Base-by-base conservation (phyloP, 2,113 vertebrate species). In the Ornithorhynchus anatinus region DNA sequence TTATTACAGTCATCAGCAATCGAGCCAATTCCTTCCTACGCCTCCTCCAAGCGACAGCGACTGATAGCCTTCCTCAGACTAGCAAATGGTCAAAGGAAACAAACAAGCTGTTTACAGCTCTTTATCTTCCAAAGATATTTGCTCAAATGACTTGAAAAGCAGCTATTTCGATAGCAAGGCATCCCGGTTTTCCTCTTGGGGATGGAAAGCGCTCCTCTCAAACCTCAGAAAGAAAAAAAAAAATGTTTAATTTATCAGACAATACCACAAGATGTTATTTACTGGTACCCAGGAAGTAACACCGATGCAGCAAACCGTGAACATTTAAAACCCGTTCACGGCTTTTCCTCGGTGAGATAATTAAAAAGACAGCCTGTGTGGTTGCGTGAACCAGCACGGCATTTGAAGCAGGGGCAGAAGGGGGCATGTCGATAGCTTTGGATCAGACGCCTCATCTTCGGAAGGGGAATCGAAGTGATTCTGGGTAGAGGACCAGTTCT, bases 161-260 rank as follows among this genome's bases (percentile, higher is more conserved):
- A 38, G 50, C 50, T 64, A 7, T 25, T 54, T 51, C 36, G 15
- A n/a, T 45, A 56, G 11, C 29, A 73, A 78, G 23, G 39, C 25
- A 48, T 50, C 59, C 0, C 0, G 3, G 17, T 73, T 56, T 12
- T 1, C 20, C 32, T 77, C 23, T 73, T 5, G n/a, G 59, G 37
- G 6, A 58, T 17, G 64, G 32, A 69, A 7, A 9, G 31, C 1
- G n/a, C 69, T 70, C 3, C 15, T 60, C 32, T 83, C 43, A 35
- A 61, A 75, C 2, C 7, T 17, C 1, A 1, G 48, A 9, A 53
- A 59, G 62, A 58, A 79, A n/a, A n/a, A n/a, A n/a, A 59, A 31
- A 59, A 72, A 76, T 64, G 29, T 77, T 80, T 72, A 38, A 84
- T 80, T 88, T 79, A 72, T 81, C 53, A 69, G 42, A 77, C 29